These are phyloP conservation scores for Ormyrus rosae DNA, from an alignment of 2,888 invertebrate species.

Conservation along the genomic window DNA sequence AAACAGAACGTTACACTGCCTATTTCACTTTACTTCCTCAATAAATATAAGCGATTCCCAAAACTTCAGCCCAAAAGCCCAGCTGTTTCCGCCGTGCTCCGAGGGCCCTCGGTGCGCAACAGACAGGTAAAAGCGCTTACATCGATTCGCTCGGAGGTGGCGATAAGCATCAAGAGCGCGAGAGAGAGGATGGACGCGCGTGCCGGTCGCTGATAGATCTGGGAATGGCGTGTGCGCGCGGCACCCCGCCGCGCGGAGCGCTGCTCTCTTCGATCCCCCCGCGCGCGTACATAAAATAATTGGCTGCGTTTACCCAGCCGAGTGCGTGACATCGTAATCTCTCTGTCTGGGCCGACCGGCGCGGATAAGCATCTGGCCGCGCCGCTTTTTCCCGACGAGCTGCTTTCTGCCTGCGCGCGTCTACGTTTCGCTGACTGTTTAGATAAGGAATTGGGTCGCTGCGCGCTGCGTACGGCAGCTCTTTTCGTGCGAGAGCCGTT, in stretches of 20 bases:
- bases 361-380: too few relatives aligned
- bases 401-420: too few relatives aligned
- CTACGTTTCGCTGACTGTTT: too few relatives aligned
- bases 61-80: neutral
- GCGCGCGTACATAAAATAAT: constrained; percentile 54
- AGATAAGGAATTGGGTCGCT: too few relatives aligned
- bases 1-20: neutral
- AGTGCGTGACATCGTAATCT: constrained; percentile 33
- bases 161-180: constrained; percentile 23
- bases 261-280: constrained; percentile 60
- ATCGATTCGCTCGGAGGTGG: constrained; percentile 32
- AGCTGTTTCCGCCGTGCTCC: neutral
- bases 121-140: constrained; percentile 39
- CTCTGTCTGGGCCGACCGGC: neutral
- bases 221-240: constrained; percentile 61
- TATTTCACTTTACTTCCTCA: neutral
- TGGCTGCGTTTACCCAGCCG: constrained; percentile 62
- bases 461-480: too few relatives aligned
- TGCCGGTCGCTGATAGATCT: constrained; percentile 60
- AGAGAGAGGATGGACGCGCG: constrained; percentile 22
- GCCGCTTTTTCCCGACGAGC: too few relatives aligned
- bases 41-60: neutral
- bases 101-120: neutral
- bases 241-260: constrained; percentile 56
- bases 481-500: too few relatives aligned